phyloP scores from a whole-genome alignment of 2,888 invertebrate species.

The Agriopis marginaria region DNA sequence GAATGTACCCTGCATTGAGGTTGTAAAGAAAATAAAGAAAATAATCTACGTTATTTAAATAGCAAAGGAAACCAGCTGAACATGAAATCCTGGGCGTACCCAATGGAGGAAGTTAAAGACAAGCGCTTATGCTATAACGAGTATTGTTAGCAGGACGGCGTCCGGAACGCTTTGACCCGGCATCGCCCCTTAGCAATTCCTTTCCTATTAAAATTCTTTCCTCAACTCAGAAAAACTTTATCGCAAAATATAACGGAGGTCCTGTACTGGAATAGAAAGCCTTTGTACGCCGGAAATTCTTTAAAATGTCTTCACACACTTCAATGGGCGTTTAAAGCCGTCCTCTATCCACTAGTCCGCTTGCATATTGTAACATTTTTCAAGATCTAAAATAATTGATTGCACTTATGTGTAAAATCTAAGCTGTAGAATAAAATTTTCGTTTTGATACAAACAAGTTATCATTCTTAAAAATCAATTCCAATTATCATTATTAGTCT shows the following conservation, averaged over 20 bases:
- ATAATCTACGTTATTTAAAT: conserved; percentile 60
- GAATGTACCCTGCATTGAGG: conserved; percentile 37
- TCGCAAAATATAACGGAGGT: conserved; percentile 56
- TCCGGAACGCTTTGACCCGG: conserved; percentile 72
- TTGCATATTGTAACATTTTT: too few species aligned
- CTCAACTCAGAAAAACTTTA: conserved; percentile 68
- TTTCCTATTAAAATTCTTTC: conserved; percentile 80
- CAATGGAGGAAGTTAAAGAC: conserved; percentile 59
- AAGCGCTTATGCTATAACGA: conserved; percentile 62
- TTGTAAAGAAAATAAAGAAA: conserved; percentile 35
- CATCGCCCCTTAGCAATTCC: conserved; percentile 68
- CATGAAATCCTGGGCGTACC: conserved; percentile 58
- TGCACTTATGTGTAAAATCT: too few species aligned
- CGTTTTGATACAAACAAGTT: too few species aligned
- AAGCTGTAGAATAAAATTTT: too few species aligned
- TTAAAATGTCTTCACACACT: conserved; percentile 10
- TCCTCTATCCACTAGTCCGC: too few species aligned
- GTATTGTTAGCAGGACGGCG: conserved; percentile 62
- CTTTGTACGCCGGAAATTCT: conserved; percentile 25
- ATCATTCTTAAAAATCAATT: too few species aligned
- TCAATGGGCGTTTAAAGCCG: not conserved
- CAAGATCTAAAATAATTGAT: too few species aligned
- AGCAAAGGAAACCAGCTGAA: conserved; percentile 61
- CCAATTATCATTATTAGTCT: too few species aligned
- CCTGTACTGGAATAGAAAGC: conserved; percentile 48